Conservation (phyloP, 2,113 vertebrate species). For the Enhydra lutris region DNA sequence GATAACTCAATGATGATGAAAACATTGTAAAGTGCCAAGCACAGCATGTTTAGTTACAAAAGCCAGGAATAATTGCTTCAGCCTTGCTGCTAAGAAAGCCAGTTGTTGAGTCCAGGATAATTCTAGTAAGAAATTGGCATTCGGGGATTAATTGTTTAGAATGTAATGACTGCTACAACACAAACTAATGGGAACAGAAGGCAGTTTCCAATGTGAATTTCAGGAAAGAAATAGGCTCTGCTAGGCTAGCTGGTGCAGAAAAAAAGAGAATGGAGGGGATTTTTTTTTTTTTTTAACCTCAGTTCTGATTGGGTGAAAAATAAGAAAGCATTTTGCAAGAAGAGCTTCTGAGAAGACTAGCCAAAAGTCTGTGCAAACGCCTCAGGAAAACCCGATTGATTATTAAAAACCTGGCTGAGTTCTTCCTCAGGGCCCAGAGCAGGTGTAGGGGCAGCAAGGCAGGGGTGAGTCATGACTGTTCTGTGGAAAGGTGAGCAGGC, state of each 20-base stretch:
- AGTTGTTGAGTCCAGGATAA: conserved; percentile 73
- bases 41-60: conserved; percentile 69
- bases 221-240: conserved; percentile 50
- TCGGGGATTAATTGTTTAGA: conserved; percentile 81
- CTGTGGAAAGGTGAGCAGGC: background rate
- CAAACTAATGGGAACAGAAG: conserved; percentile 80
- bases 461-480: background rate
- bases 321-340: conserved; percentile 43
- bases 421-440: background rate
- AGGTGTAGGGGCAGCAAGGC: background rate
- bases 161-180: conserved; percentile 61
- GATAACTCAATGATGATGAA: conserved; percentile 59
- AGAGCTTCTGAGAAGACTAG: conserved; percentile 24
- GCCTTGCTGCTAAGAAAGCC: conserved; percentile 73
- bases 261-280: background rate
- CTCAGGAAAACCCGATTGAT: conserved; percentile 37
- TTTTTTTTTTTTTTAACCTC: background rate
- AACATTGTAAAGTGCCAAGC: conserved; percentile 67
- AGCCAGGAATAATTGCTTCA: conserved; percentile 68
- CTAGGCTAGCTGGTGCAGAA: background rate
- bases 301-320: background rate
- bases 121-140: conserved; percentile 76
- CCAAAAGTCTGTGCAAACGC: background rate
- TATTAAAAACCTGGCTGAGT: background rate
- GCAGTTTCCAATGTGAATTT: conserved; percentile 72